A percentile compares a stretch with the other conserved stretches of the same genome.
These are phyloP conservation scores for Bombus confusus DNA, from an alignment of 1,140 invertebrate species.

Conservation along the genomic window DNA sequence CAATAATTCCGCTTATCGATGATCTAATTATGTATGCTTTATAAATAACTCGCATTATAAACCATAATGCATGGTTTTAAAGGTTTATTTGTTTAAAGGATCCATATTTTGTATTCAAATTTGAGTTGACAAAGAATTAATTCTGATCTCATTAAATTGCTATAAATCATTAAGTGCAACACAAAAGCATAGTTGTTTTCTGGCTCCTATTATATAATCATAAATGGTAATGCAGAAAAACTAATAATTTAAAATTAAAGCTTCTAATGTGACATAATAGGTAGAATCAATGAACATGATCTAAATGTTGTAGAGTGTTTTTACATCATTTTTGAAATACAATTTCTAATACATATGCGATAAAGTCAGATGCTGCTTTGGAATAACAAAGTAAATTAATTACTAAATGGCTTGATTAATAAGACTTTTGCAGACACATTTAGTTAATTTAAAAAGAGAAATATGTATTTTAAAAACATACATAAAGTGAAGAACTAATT, in stretches of 20 bases:
- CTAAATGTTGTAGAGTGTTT: slow-evolving; percentile 40
- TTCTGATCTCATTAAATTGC: slow-evolving; percentile 13
- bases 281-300: slow-evolving; percentile 28
- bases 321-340: slow-evolving; percentile 45
- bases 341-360: slow-evolving; percentile 16
- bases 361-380: slow-evolving; percentile 9
- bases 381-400: slow-evolving; percentile 18
- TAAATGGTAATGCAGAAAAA: slow-evolving; percentile 23
- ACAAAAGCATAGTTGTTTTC: slow-evolving; percentile 25
- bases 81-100: slow-evolving; percentile 11
- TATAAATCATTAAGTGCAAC: slow-evolving; percentile 9
- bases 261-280: slow-evolving; percentile 11
- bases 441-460: slow-evolving; percentile 28
- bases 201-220: slow-evolving; percentile 24
- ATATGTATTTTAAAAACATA: slow-evolving; percentile 38
- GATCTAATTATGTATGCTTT: slow-evolving; percentile 30
- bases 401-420: slow-evolving; percentile 20
- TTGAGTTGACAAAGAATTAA: slow-evolving; percentile 26
- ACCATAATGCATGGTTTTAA: slow-evolving; percentile 14
- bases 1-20: slow-evolving; percentile 53
- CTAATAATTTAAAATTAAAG: slow-evolving; percentile 39
- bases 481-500: slow-evolving; percentile 26
- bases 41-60: slow-evolving; percentile 4
- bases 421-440: slow-evolving; percentile 22
- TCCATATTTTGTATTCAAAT: slow-evolving; percentile 26